phyloP scores from a whole-genome alignment of 2,888 invertebrate species.

The Chaetogeoica ovagalla region DNA sequence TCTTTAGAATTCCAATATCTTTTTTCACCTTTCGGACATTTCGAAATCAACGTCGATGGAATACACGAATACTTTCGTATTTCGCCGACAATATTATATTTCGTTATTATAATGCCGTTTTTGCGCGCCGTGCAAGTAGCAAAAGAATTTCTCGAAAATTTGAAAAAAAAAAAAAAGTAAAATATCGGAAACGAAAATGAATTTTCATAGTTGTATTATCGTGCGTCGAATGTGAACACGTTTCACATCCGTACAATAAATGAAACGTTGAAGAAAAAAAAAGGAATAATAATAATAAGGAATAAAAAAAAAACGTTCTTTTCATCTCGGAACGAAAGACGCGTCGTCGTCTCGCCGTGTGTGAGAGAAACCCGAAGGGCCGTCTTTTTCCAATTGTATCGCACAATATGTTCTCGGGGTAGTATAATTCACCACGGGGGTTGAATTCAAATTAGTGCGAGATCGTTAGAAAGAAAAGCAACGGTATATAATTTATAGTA shows the following conservation, averaged over 20 bases:
- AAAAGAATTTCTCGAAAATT: too few relatives aligned
- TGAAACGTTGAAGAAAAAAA: background rate
- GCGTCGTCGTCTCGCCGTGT: background rate
- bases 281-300: background rate
- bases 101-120: too few relatives aligned
- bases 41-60: too few relatives aligned
- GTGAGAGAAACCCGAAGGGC: conserved; percentile 29
- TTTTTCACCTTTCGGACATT: too few relatives aligned
- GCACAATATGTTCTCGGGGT: conserved; percentile 35
- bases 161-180: too few relatives aligned
- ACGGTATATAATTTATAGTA: background rate
- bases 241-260: background rate
- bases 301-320: background rate
- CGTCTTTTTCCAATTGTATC: conserved; percentile 1
- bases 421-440: conserved; percentile 23
- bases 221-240: background rate
- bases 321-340: background rate
- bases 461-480: conserved; percentile 26
- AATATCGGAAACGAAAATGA: too few relatives aligned
- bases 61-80: too few relatives aligned
- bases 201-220: too few relatives aligned
- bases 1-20: too few relatives aligned
- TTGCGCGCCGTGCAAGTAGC: too few relatives aligned
- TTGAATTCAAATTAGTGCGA: conserved; percentile 47
- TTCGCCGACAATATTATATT: too few relatives aligned